Evolutionary conservation across 2,797 vertebrate genomes (phyloP), one percentile per base, ranked within the genome.

Genomic region (Bovichtus diacanthus): DNA sequence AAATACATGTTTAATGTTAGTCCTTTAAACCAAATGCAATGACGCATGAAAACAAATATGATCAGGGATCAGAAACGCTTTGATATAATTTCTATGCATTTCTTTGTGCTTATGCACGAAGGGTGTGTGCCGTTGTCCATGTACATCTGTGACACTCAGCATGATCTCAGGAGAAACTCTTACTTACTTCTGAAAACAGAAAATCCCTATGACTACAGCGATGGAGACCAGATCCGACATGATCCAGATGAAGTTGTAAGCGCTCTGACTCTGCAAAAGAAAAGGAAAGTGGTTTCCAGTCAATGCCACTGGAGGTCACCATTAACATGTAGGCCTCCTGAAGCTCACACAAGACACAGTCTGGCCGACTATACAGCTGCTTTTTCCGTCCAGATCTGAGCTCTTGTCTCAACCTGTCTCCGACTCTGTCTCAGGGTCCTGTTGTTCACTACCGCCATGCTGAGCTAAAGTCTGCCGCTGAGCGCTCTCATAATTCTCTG

Each of bases 131-230:
- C 19, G 12, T 29, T 43, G 9, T 16, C 3, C 29, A 27, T 46
- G 0, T 4, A 16, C 7, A 16, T 18, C 21, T 9, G 55, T 54
- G 36, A 43, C 9, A n/a, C 34, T 50, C 11, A 6, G 13, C 23
- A 18, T 19, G 25, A 67, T 64, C 34, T 19, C 58, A 11, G 25
- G 47, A n/a, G 47, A 61, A 70, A 74, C 29, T 29, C n/a, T 4
- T 76, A 97, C 97, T 97, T 96, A 99, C 98, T 98, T 99, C 93
- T 99, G 97, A 84, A 97, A 95, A 90, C 96, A 93, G 93, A 99
- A 99, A 89, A 99, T 95, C 87, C 95, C 97, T 34, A 96, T 73
- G 88, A 99, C 95, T 64, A 97, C 34, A 70, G 94, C 90, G 87
- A 98, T 91, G 79, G 98, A 99, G 90, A 98, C 90, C 21, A 99